These are phyloP conservation scores for Rhizomys pruinosus DNA, from an alignment of 2,113 vertebrate species.

Conservation along the genomic window DNA sequence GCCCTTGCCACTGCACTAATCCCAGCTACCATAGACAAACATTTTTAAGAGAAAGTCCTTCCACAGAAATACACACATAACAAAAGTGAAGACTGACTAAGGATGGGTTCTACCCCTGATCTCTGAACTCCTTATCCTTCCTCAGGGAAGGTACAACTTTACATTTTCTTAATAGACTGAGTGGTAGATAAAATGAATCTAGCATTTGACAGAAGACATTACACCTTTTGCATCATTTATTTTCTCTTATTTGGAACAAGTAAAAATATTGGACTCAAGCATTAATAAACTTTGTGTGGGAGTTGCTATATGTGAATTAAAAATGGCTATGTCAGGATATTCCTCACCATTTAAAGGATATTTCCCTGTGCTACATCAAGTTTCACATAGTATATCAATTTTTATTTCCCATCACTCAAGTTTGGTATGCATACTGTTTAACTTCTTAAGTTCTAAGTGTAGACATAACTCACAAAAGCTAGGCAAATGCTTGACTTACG, in stretches of 20 bases:
- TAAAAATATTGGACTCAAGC: conserved; percentile 82
- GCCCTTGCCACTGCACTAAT: conserved; percentile 36
- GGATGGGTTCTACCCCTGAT: conserved; percentile 63
- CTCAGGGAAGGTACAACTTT: conserved; percentile 74
- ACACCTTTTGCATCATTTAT: conserved; percentile 83
- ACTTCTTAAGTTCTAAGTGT: conserved; percentile 88
- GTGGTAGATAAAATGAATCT: conserved; percentile 76
- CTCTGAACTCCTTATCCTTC: conserved; percentile 74
- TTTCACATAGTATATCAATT: conserved; percentile 88
- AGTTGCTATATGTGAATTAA: conserved; percentile 85
- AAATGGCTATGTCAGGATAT: conserved; percentile 86
- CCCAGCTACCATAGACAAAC: conserved; percentile 31
- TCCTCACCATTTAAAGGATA: conserved; percentile 85
- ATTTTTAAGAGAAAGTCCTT: conserved; percentile 59
- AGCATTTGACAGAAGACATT: conserved; percentile 77
- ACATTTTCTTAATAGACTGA: conserved; percentile 74
- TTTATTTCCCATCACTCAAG: conserved; percentile 90
- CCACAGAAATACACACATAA: conserved; percentile 40
- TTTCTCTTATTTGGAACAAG: conserved; percentile 84
- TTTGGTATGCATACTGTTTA: conserved; percentile 87
- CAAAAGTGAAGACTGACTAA: conserved; percentile 38
- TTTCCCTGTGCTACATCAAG: conserved; percentile 88
- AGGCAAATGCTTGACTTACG: conserved; percentile 84
- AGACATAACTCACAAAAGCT: conserved; percentile 89
- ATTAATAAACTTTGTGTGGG: conserved; percentile 84